Evolutionary conservation across 2,888 invertebrate genomes (phyloP).

Genomic region (Drosophila meridiana): DNA sequence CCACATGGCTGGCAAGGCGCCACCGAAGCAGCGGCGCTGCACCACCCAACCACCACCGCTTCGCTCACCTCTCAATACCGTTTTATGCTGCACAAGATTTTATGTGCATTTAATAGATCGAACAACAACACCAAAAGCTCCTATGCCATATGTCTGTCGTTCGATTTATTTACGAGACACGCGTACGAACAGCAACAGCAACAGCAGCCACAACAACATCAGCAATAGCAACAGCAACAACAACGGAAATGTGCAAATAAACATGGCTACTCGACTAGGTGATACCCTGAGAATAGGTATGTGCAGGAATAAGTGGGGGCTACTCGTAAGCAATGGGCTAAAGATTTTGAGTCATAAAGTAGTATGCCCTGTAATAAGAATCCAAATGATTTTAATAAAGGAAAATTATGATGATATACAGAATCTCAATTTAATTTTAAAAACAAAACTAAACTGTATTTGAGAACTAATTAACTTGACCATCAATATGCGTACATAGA

Average conservation of each 20-base stretch:
- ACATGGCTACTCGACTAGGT: background rate
- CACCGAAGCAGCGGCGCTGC: conserved; percentile 24
- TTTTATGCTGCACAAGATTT: conserved; percentile 60
- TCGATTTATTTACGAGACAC: conserved; percentile 50
- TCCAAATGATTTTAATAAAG: too few relatives aligned
- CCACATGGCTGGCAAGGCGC: conserved; percentile 66
- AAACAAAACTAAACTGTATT: too few relatives aligned
- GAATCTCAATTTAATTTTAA: too few relatives aligned
- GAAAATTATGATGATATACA: too few relatives aligned
- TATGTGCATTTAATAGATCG: conserved; percentile 72
- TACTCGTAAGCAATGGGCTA: too few relatives aligned
- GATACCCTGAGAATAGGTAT: background rate
- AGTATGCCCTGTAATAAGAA: too few relatives aligned
- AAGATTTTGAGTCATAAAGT: too few relatives aligned
- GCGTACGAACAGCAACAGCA: conserved; percentile 3
- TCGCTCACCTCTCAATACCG: conserved; percentile 24
- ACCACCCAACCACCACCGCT: conserved; percentile 3
- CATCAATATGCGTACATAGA: too few relatives aligned
- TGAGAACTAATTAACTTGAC: too few relatives aligned
- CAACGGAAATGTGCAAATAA: conserved; percentile 7
- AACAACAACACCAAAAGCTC: conserved; percentile 34
- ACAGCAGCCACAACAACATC: conserved; percentile 1
- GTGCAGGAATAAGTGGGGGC: too few relatives aligned
- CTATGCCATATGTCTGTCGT: conserved; percentile 44
- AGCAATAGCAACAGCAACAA: conserved; percentile 6